These are phyloP conservation scores for Chloroceryle aenea DNA, from an alignment of 2,113 vertebrate species.

Conservation along the genomic window DNA sequence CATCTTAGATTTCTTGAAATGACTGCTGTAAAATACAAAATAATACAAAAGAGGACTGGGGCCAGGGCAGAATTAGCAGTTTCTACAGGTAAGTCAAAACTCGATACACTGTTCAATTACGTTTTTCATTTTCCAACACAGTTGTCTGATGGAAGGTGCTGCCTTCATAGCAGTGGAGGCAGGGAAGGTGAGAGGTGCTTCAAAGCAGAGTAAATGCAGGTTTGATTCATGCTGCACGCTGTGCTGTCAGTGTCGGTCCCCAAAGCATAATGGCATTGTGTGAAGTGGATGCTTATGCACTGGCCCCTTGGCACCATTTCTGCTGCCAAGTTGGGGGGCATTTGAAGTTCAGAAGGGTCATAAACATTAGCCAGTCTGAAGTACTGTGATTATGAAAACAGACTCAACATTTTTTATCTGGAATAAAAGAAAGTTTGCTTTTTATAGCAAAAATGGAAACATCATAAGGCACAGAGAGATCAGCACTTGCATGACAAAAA, in stretches of 20 bases:
- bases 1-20: neutral
- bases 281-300: rapidly evolving
- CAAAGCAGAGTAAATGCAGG: neutral
- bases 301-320: neutral
- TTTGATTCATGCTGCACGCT: neutral
- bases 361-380: neutral
- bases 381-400: neutral
- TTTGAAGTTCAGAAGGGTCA: neutral
- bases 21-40: neutral
- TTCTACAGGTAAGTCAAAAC: neutral
- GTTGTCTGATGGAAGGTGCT: rapidly evolving
- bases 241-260: neutral
- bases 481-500: neutral
- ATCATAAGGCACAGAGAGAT: neutral
- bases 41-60: neutral
- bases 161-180: neutral
- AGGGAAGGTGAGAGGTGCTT: neutral
- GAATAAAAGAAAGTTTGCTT: neutral
- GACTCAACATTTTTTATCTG: neutral
- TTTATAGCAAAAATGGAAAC: neutral
- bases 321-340: neutral
- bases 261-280: rapidly evolving
- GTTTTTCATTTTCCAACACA: neutral
- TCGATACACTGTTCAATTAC: neutral
- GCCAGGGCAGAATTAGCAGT: neutral